Percentiles rank a stretch among this genome's conserved stretches.
phyloP scores from a whole-genome alignment of 2,113 vertebrate species.

The Alligator sinensis region DNA sequence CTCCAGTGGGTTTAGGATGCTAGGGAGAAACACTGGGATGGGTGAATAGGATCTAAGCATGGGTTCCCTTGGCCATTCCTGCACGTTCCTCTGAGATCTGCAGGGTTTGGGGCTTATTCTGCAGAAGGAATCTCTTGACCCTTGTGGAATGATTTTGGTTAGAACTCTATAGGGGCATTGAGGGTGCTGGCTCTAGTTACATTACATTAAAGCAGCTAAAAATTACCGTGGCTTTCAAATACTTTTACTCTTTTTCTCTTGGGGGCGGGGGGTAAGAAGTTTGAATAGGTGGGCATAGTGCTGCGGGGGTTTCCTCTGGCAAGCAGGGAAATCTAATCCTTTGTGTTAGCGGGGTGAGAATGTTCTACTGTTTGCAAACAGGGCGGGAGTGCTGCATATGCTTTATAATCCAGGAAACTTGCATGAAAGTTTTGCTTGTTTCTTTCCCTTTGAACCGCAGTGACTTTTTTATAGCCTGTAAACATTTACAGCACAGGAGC shows the following conservation, averaged over 20 bases:
- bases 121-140: no score
- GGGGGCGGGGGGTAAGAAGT: neutral
- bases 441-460: neutral
- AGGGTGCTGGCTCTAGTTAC: neutral
- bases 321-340: neutral
- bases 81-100: neutral
- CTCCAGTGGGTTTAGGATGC: neutral
- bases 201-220: neutral
- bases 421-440: neutral
- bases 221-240: neutral
- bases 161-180: neutral
- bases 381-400: neutral
- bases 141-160: neutral
- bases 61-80: neutral
- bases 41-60: neutral
- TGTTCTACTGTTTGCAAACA: neutral
- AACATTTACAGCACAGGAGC: neutral
- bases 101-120: neutral
- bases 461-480: neutral
- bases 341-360: neutral
- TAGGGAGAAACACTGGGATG: neutral
- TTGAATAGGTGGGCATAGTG: neutral
- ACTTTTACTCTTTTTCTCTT: neutral
- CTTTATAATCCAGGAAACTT: neutral
- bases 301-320: neutral